These are phyloP conservation scores for Urocolius indicus DNA, from an alignment of 2,113 vertebrate genomes.

Conservation along the genomic window DNA sequence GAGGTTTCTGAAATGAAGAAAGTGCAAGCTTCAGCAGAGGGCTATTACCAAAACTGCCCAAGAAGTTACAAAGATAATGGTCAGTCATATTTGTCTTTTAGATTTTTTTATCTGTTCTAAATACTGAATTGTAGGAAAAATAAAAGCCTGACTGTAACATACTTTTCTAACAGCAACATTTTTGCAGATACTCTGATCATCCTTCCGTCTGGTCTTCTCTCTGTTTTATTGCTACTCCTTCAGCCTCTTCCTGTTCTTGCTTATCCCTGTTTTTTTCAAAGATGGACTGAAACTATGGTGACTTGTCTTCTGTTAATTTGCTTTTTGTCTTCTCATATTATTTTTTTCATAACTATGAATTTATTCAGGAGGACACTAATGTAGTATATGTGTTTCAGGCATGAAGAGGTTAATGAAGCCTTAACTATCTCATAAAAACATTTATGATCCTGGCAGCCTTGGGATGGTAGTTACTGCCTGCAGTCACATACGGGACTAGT, in stretches of 20 bases:
- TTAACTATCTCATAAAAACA: neutral
- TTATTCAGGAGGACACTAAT: neutral
- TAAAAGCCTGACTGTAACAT: neutral
- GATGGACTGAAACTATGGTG: neutral
- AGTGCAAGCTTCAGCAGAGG: neutral
- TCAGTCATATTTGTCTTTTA: neutral
- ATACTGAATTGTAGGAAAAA: neutral
- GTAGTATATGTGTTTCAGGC: neutral
- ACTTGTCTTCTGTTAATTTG: neutral
- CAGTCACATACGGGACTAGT: neutral
- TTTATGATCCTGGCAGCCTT: neutral
- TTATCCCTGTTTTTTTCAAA: neutral
- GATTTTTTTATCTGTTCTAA: neutral
- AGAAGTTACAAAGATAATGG: neutral
- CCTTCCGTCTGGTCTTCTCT: neutral
- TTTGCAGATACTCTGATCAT: neutral
- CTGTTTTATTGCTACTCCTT: neutral
- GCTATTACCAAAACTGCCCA: neutral
- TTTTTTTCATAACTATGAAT: neutral
- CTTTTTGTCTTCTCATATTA: neutral
- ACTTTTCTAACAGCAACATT: neutral
- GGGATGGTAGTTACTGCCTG: neutral
- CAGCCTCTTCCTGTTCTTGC: neutral
- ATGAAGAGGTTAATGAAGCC: neutral
- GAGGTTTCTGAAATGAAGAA: neutral